These are phyloP conservation scores for Apodemia mormo DNA, from an alignment of 2,888 invertebrate species.

Conservation along the genomic window DNA sequence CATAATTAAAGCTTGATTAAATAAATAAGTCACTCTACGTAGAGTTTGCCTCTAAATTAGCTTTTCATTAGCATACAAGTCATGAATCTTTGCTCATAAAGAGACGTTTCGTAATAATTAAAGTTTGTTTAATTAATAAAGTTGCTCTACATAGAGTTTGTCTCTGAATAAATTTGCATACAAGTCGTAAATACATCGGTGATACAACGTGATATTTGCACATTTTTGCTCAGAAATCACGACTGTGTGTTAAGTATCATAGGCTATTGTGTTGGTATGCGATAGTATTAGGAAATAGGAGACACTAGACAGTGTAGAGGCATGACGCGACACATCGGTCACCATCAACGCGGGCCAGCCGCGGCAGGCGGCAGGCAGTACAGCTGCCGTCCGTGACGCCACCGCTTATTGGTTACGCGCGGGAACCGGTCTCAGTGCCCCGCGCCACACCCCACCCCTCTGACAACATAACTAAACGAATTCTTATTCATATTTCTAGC, in stretches of 20 bases:
- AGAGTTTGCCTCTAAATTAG: too few relatives aligned
- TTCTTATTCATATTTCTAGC: constrained; percentile 78
- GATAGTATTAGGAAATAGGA: constrained; percentile 44
- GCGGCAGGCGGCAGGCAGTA: constrained; percentile 41
- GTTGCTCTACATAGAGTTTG: too few relatives aligned
- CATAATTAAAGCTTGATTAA: too few relatives aligned
- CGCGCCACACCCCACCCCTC: constrained; percentile 49
- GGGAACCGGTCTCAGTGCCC: constrained; percentile 64
- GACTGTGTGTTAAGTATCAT: constrained; percentile 50
- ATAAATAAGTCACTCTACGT: too few relatives aligned
- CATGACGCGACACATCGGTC: constrained; percentile 57
- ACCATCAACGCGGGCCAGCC: constrained; percentile 27
- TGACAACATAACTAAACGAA: constrained; percentile 75
- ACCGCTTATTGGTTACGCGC: constrained; percentile 63
- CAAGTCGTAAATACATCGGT: not conserved
- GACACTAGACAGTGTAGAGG: constrained; percentile 42
- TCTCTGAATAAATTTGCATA: not conserved
- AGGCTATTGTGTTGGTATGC: constrained; percentile 47
- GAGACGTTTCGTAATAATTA: too few relatives aligned
- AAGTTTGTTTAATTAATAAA: too few relatives aligned
- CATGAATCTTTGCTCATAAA: too few relatives aligned
- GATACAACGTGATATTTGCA: not conserved
- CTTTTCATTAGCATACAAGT: too few relatives aligned
- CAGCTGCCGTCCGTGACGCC: constrained; percentile 72
- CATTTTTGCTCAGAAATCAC: constrained; percentile 41